Base-by-base conservation (phyloP, 2,797 vertebrate species). In the Acropternis orthonyx region DNA sequence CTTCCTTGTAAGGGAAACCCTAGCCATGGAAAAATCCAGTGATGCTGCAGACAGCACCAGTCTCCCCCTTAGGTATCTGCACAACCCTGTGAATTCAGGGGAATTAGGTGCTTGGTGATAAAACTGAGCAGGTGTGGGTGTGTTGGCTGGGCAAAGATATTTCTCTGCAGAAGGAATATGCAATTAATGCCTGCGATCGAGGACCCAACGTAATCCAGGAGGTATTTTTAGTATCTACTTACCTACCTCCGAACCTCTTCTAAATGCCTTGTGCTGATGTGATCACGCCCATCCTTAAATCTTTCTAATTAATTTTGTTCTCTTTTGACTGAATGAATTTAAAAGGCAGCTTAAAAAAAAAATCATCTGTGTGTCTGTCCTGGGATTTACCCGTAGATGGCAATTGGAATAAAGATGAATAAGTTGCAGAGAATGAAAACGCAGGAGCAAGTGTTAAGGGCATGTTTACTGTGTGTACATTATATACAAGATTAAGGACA, bases 231-330 rank as follows among this genome's bases (percentile, higher is more conserved):
- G 86, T 68, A 79, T 86, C 91, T 91, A 85, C 78, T 93, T 92
- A 85, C 72, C 81, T 94, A 63, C 54, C 88, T 89, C 78, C 43
- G 15, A 61, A 74, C 88, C 49, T 52, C 54, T 71, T 58, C 41
- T 82, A 93, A 94, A 94, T 37, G 68, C 49, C 72, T 78, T 34
- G 63, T 20, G 17, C 71, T 65, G 88, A 85, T 74, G 80, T 85
- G 84, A 87, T 91, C 84, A 74, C 43, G 10, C 90, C 91, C 74
- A 90, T 77, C 80, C 72, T 85, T 85, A 94, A 95, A 95, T 80
- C 83, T 94, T 96, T 88, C 85, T 96, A 95, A 95, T 94, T 91
- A 88, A 92, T 92, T 90, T 95, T 67, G 62, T 54, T 95, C 89
- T 84, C 63, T 93, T 95, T 92, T 76, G 88, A 77, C 83, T 58